Evolutionary conservation across 2,888 invertebrate species (phyloP).

Genomic region (Homarus gammarus): DNA sequence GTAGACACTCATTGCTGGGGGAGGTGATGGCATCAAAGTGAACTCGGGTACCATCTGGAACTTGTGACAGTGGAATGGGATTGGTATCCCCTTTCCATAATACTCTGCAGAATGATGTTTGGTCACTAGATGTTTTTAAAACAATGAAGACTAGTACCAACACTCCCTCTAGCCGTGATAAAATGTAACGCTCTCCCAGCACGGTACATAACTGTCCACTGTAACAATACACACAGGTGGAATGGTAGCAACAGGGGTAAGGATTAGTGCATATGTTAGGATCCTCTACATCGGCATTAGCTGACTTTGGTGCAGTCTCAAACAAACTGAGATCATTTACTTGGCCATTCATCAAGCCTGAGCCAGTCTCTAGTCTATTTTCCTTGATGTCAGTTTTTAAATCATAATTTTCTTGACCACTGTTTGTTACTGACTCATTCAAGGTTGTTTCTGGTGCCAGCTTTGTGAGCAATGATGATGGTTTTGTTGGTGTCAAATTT

Average conservation of each 20-base stretch:
- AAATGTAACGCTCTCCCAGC: neutral
- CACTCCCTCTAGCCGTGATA: neutral
- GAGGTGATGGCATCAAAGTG: neutral
- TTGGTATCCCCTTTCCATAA: constrained; percentile 8
- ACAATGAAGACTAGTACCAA: neutral
- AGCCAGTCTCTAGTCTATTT: neutral
- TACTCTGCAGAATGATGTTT: neutral
- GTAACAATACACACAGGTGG: neutral
- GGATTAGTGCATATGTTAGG: neutral
- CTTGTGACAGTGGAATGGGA: neutral
- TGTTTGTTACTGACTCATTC: neutral
- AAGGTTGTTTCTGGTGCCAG: neutral
- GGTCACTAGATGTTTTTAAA: neutral
- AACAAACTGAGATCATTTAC: neutral
- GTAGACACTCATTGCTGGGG: neutral
- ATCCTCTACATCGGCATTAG: neutral
- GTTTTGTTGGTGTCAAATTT: neutral
- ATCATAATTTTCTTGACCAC: neutral
- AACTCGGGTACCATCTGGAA: neutral
- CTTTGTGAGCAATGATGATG: neutral
- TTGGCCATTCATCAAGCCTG: neutral
- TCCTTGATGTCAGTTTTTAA: neutral
- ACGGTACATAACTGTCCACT: neutral
- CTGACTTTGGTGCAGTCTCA: neutral
- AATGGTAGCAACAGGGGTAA: neutral